These are phyloP conservation scores for Pseudorhiza aurosa DNA, from an alignment of 30 jellyfish, hydroid and myxozoan species.

Conservation along the genomic window DNA sequence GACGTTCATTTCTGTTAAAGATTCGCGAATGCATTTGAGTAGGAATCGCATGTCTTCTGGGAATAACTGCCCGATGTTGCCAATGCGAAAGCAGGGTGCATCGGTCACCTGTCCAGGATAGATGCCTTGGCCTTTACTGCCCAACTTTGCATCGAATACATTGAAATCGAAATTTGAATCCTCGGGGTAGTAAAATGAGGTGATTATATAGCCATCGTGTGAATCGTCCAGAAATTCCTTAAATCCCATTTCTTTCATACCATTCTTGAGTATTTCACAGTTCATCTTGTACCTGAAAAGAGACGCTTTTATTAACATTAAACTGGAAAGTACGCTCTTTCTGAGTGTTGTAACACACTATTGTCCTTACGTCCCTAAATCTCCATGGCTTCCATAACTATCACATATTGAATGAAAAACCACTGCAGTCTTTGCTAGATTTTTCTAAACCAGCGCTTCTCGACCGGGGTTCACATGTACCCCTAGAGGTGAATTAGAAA, in stretches of 20 bases:
- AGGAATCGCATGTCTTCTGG: slow-evolving; percentile 72
- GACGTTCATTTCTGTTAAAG: slow-evolving; percentile 66
- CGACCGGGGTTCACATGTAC: too few species aligned
- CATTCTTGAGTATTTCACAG: slow-evolving; percentile 64
- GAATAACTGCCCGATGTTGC: slow-evolving; percentile 72
- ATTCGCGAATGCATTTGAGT: slow-evolving; percentile 58
- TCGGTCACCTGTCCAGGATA: slow-evolving; percentile 90
- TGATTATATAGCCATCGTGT: slow-evolving; percentile 82
- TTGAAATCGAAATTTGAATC: slow-evolving; percentile 66
- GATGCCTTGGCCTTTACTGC: slow-evolving; percentile 66
- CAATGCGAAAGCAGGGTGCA: slow-evolving; percentile 84
- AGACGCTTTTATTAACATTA: too few species aligned
- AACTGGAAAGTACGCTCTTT: too few species aligned
- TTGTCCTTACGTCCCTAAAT: too few species aligned
- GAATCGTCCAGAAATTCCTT: slow-evolving; percentile 67
- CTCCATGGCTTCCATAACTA: too few species aligned
- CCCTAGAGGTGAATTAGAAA: too few species aligned
- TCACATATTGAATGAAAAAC: too few species aligned
- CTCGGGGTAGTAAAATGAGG: slow-evolving; percentile 74
- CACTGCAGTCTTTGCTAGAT: too few species aligned
- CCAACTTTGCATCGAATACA: slow-evolving; percentile 52
- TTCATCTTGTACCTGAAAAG: slow-evolving; percentile 63
- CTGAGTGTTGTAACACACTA: too few species aligned
- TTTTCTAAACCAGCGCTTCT: too few species aligned
- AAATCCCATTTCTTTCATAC: slow-evolving; percentile 80